Percentiles rank a stretch among this genome's conserved stretches.
These are phyloP conservation scores for Hestina assimilis DNA, from an alignment of 1,140 invertebrate genomes.

Conservation along the genomic window DNA sequence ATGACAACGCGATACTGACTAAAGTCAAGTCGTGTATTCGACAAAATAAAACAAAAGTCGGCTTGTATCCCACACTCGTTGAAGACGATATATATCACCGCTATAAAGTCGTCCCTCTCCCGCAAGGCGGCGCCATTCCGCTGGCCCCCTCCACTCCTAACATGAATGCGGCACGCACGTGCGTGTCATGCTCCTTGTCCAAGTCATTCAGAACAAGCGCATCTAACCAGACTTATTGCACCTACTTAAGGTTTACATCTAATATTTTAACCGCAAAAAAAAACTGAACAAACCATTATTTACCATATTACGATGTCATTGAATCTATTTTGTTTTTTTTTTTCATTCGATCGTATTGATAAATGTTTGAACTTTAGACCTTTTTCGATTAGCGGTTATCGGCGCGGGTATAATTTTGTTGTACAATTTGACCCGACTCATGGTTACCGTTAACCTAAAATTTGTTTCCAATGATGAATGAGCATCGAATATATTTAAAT, in stretches of 20 bases:
- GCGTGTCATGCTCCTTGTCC: constrained; percentile 61
- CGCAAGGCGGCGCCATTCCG: constrained; percentile 61
- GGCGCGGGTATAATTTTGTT: constrained; percentile 50
- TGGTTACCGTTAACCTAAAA: neutral
- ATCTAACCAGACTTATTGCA: constrained; percentile 45
- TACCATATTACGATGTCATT: constrained; percentile 53
- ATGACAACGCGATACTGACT: constrained; percentile 18
- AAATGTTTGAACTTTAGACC: constrained; percentile 74
- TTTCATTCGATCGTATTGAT: constrained; percentile 54
- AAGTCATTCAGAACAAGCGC: constrained; percentile 40
- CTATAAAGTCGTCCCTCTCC: constrained; percentile 69
- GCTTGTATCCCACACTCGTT: constrained; percentile 65
- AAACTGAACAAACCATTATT: constrained; percentile 44
- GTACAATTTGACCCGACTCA: constrained; percentile 1
- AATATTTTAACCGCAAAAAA: constrained; percentile 24
- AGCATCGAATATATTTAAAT: too few relatives aligned
- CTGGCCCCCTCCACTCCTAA: constrained; percentile 27
- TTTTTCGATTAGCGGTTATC: constrained; percentile 74
- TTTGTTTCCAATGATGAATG: too few relatives aligned
- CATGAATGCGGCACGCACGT: constrained; percentile 64
- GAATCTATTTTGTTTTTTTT: constrained; percentile 56
- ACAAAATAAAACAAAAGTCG: constrained; percentile 64
- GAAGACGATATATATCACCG: constrained; percentile 64
- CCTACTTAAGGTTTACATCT: constrained; percentile 42
- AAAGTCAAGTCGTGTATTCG: constrained; percentile 56